These are phyloP conservation scores for Sipha flava DNA, from an alignment of 1,140 invertebrate species.

Conservation along the genomic window DNA sequence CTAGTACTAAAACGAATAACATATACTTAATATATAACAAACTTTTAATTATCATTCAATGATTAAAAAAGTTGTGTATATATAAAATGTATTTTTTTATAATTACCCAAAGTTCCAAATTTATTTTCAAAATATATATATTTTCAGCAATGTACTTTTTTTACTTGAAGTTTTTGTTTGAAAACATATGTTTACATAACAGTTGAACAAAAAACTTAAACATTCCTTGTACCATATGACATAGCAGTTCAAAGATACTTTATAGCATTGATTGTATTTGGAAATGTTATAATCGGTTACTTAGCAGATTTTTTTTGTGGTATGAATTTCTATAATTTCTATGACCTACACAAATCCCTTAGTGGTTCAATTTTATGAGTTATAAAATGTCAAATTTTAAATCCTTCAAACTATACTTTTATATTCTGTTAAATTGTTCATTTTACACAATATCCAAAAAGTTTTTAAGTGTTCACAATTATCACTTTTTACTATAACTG, in stretches of 20 bases:
- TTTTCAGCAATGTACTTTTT: no score
- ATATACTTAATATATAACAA: no score
- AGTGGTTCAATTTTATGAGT: not conserved
- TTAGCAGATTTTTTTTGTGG: not conserved
- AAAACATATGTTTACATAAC: not conserved
- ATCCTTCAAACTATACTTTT: not conserved
- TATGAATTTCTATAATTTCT: not conserved
- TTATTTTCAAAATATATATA: no score
- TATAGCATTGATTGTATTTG: not conserved
- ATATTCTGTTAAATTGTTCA: not conserved
- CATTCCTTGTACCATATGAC: not conserved
- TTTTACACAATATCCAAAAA: not conserved
- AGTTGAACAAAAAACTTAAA: not conserved
- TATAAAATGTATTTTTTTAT: no score
- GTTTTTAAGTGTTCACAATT: no score
- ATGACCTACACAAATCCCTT: not conserved
- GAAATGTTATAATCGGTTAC: not conserved
- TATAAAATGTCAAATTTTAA: not conserved
- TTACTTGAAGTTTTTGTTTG: no score
- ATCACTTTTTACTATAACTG: no score
- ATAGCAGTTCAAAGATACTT: not conserved
- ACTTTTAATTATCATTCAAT: no score
- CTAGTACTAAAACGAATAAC: no score
- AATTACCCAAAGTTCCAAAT: no score
- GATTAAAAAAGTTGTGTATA: no score